Evolutionary conservation across 2,888 invertebrate species (phyloP).

Genomic region (Carterocephalus palaemon): DNA sequence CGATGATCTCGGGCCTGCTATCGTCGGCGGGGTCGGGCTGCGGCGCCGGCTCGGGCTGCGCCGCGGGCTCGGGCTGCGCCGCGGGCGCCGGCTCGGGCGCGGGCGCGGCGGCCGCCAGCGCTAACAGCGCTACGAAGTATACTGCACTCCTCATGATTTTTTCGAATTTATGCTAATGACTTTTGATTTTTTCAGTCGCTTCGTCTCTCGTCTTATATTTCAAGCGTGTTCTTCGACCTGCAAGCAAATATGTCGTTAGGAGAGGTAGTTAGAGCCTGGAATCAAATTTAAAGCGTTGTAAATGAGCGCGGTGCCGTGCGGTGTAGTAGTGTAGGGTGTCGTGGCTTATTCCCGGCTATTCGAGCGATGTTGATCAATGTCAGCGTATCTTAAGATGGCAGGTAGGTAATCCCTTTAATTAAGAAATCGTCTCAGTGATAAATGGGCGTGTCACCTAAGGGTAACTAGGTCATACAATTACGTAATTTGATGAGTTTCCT

Average conservation of each 20-base stretch:
- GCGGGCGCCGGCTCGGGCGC: constrained; percentile 43
- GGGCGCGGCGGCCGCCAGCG: constrained; percentile 41
- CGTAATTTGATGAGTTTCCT: too few relatives aligned
- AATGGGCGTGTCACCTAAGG: too few relatives aligned
- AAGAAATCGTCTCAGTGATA: too few relatives aligned
- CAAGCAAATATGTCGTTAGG: too few relatives aligned
- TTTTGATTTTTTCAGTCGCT: constrained; percentile 9
- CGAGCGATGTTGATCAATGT: too few relatives aligned
- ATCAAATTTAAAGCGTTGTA: constrained; percentile 3
- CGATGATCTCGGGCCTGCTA: constrained; percentile 69
- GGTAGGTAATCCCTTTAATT: too few relatives aligned
- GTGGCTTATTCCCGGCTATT: too few relatives aligned
- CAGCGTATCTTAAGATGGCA: too few relatives aligned
- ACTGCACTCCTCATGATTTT: constrained; percentile 49
- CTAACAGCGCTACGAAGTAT: constrained; percentile 43
- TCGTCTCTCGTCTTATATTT: neutral
- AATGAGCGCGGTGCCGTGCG: constrained; percentile 5
- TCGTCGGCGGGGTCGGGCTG: constrained; percentile 45
- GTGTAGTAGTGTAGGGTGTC: too few relatives aligned
- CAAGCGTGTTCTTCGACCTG: neutral
- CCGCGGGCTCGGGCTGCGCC: constrained; percentile 42
- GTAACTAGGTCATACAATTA: too few relatives aligned
- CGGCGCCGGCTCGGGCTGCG: constrained; percentile 38
- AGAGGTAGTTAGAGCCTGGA: too few relatives aligned
- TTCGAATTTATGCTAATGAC: too few relatives aligned